phyloP scores from a whole-genome alignment of 2,888 invertebrate genomes.

The Nephrotoma guestfalica region DNA sequence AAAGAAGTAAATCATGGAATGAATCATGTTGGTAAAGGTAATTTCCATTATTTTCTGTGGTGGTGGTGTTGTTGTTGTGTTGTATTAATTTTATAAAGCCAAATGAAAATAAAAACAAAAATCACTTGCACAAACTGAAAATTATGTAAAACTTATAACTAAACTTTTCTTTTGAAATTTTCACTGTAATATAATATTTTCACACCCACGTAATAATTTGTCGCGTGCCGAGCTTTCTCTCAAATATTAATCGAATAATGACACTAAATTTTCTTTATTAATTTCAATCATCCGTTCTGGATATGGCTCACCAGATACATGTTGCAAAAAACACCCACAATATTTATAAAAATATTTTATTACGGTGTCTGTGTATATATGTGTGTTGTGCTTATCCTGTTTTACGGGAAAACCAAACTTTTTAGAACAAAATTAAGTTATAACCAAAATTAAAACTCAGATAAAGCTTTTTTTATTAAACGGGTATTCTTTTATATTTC shows the following conservation, averaged over 20 bases:
- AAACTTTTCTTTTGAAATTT: neutral
- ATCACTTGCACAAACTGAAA: neutral
- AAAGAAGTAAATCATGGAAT: neutral
- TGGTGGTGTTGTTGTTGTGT: neutral
- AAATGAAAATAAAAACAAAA: neutral
- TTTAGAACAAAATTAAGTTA: neutral
- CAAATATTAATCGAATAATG: neutral
- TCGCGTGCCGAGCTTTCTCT: neutral
- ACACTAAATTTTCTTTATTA: neutral
- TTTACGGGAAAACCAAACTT: neutral
- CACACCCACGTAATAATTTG: neutral
- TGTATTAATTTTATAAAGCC: neutral
- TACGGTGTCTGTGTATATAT: neutral
- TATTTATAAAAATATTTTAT: neutral
- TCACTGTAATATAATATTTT: neutral
- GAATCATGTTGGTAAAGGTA: neutral
- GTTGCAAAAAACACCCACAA: neutral
- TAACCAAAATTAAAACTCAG: neutral
- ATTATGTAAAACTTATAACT: neutral
- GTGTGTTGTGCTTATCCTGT: neutral
- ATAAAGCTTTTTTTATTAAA: neutral
- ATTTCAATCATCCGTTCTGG: neutral
- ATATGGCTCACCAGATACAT: neutral
- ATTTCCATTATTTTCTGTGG: neutral
- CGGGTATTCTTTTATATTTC: neutral